Evolutionary conservation across 2,797 vertebrate genomes (phyloP).

Genomic region (Sardinella longiceps): DNA sequence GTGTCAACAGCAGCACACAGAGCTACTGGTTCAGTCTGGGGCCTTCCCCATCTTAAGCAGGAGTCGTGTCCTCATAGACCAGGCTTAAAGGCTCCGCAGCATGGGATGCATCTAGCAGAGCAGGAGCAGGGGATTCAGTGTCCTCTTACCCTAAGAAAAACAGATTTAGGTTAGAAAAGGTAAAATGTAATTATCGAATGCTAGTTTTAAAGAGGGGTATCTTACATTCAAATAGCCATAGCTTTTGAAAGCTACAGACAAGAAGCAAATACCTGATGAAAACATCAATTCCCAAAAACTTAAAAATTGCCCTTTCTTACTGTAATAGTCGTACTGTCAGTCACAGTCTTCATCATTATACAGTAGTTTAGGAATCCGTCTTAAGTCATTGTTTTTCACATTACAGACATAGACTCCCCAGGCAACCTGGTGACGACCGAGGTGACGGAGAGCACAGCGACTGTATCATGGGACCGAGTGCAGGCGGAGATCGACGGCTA

Average conservation of each 20-base stretch:
- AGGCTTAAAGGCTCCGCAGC: neutral
- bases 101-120: neutral
- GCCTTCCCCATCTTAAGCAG: neutral
- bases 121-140: neutral
- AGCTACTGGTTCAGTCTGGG: constrained; percentile 37
- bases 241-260: neutral
- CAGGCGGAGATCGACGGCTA: constrained; percentile 78
- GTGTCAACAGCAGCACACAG: constrained; percentile 37
- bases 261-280: neutral
- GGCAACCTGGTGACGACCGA: constrained; percentile 69
- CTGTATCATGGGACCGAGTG: constrained; percentile 77
- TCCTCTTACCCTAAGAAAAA: neutral
- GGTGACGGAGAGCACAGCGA: constrained; percentile 75
- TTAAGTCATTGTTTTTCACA: neutral
- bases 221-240: neutral
- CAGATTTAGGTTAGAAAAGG: neutral
- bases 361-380: too few species aligned
- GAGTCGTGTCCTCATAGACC: neutral
- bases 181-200: neutral
- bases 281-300: too few species aligned
- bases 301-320: too few species aligned
- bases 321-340: too few species aligned
- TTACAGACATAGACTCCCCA: constrained; percentile 76
- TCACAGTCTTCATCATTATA: too few species aligned
- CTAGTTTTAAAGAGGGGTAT: neutral